Conservation (phyloP, 2,113 vertebrate species). For the Paedocypris sp. region DNA sequence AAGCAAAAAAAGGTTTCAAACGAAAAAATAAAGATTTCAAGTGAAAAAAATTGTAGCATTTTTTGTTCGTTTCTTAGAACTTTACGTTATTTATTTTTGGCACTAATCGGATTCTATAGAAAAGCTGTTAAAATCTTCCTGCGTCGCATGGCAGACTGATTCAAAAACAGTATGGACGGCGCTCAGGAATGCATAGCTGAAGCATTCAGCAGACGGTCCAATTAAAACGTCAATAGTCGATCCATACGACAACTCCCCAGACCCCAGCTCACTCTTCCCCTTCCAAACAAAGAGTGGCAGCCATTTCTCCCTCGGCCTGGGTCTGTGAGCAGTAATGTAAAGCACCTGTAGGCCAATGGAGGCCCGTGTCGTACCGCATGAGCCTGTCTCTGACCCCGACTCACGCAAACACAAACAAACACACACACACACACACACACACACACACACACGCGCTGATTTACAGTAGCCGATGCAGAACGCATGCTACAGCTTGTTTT, state of each 20-base stretch:
- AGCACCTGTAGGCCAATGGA: slow-evolving; percentile 60
- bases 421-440: slow-evolving; percentile 17
- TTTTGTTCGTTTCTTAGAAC: too few relatives aligned
- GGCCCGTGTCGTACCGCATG: slow-evolving; percentile 42
- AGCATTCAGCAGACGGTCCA: slow-evolving; percentile 57
- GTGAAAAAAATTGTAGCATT: too few relatives aligned
- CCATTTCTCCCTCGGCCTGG: slow-evolving; percentile 54
- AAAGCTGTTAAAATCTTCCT: slow-evolving; percentile 28
- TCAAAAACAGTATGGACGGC: slow-evolving; percentile 59
- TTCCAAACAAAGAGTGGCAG: slow-evolving; percentile 53
- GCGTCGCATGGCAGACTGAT: slow-evolving; percentile 47
- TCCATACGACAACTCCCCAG: slow-evolving; percentile 36
- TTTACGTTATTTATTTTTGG: too few relatives aligned
- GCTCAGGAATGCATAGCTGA: slow-evolving; percentile 47
- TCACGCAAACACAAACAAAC: not conserved
- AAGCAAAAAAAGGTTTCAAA: too few relatives aligned
- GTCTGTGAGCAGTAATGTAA: slow-evolving; percentile 60
- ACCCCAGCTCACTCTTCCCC: slow-evolving; percentile 17
- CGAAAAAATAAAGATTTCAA: too few relatives aligned
- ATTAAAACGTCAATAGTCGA: slow-evolving; percentile 54
- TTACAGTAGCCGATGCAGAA: slow-evolving; percentile 5
- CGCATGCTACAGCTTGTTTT: too few relatives aligned
- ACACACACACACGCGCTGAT: slow-evolving; percentile 1
- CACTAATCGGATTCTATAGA: too few relatives aligned
- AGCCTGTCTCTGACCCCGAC: slow-evolving; percentile 42